Evolutionary conservation across 2,797 vertebrate species (phyloP), one percentile per base, ranked within the genome.

Genomic region (Lepidocolaptes lacrymiger): DNA sequence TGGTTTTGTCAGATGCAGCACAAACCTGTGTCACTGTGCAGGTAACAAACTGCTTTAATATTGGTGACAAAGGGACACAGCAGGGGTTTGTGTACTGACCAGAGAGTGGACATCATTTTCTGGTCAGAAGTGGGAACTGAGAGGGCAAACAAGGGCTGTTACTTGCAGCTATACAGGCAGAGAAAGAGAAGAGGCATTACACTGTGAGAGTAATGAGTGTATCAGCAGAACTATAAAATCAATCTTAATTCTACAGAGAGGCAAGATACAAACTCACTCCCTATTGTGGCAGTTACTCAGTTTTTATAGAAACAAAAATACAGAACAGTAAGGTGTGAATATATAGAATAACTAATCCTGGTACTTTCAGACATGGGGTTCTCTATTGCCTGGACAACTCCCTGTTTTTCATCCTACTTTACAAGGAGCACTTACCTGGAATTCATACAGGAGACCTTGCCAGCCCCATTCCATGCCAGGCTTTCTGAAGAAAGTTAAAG

Each of bases 401-500:
- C 19, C 30, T 28, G 37, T 3, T 86, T 81, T 88, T 66, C 24
- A 58, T 46, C 22, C 66, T 62, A 8, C 52, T 78, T 81, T 59
- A 49, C 64, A 89, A 89, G 43, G n/a, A 81, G 19, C 17, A 73
- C 78, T 81, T 88, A 92, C 87, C 92, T 94, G 39, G 34, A 94
- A 89, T 55, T 93, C 66, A 27, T 7, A 58, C 0, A 48, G 32
- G 23, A 74, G 39, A 52, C 39, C 28, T 12, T 79, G 85, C 58
- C 72, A 85, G 51, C 28, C 62, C 76, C 75, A 27, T 59, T 93
- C 73, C 85, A 93, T 88, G 55, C 34, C 22, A 69, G 34, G 19
- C n/a, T 73, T 78, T 85, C 81, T 75, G 26, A 68, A 81, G 36
- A 61, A 91, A 94, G 52, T 49, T 64, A 79, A 72, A 75, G 30